These are phyloP conservation scores for Harpalus rufipes DNA, from an alignment of 2,888 invertebrate species.

Conservation along the genomic window DNA sequence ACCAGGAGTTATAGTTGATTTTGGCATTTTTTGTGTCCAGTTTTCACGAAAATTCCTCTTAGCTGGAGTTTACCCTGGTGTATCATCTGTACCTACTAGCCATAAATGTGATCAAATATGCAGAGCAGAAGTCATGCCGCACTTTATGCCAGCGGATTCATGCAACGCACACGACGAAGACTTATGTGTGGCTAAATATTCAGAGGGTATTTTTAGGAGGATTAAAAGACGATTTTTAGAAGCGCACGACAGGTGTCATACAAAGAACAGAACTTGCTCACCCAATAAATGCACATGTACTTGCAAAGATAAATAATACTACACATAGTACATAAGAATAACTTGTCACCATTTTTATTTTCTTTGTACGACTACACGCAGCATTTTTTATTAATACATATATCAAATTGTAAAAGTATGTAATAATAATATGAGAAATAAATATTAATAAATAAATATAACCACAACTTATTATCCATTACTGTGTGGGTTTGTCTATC, in stretches of 20 bases:
- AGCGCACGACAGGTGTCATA: neutral
- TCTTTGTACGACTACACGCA: neutral
- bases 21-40: neutral
- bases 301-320: neutral
- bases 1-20: neutral
- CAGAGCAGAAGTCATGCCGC: neutral
- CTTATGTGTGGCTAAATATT: neutral
- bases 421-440: too few species aligned
- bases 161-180: neutral
- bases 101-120: neutral
- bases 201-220: neutral
- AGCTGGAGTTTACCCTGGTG: neutral
- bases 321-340: neutral
- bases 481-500: too few species aligned
- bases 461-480: too few species aligned
- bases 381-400: too few species aligned
- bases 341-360: neutral
- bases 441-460: too few species aligned
- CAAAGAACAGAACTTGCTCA: neutral
- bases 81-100: neutral
- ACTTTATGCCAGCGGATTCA: neutral
- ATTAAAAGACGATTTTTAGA: neutral
- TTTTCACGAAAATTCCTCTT: neutral
- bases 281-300: neutral
- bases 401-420: too few species aligned